Conservation (phyloP, 2,888 invertebrate species). For the Caenorhabditis sp. region DNA sequence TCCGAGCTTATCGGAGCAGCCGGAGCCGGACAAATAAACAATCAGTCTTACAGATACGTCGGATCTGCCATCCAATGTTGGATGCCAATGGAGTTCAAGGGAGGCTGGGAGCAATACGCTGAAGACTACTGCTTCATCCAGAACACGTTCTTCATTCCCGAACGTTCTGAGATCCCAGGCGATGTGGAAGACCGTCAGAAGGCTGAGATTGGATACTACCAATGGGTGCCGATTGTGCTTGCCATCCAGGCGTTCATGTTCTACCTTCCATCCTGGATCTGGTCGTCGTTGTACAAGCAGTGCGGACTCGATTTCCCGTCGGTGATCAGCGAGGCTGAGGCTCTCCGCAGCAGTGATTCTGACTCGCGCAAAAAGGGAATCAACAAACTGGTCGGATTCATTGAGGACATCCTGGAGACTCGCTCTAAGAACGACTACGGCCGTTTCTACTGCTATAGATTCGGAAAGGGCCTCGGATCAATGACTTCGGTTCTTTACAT, state of each 20-base stretch:
- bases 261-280: constrained; percentile 77
- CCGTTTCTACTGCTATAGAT: constrained; percentile 59
- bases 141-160: constrained; percentile 78
- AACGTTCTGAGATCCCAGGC: constrained; percentile 75
- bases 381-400: constrained; percentile 69
- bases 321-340: constrained; percentile 72
- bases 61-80: constrained; percentile 74
- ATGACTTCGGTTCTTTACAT: constrained; percentile 70
- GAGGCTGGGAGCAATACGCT: constrained; percentile 78
- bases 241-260: constrained; percentile 78
- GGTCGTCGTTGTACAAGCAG: constrained; percentile 77
- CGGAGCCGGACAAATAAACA: constrained; percentile 17
- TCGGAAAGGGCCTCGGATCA: constrained; percentile 59
- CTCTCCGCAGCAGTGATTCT: constrained; percentile 60
- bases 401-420: constrained; percentile 68
- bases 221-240: constrained; percentile 77
- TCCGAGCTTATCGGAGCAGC: not conserved
- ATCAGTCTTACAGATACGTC: constrained; percentile 69
- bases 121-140: constrained; percentile 79
- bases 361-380: constrained; percentile 66
- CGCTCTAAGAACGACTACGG: constrained; percentile 55
- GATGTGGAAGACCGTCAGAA: constrained; percentile 71
- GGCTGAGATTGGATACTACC: constrained; percentile 78
- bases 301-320: constrained; percentile 67
- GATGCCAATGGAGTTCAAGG: constrained; percentile 74